Percentiles rank a stretch among this genome's conserved stretches.
Conservation (phyloP, 2,888 invertebrate genomes). For the Eurytoma californica region DNA sequence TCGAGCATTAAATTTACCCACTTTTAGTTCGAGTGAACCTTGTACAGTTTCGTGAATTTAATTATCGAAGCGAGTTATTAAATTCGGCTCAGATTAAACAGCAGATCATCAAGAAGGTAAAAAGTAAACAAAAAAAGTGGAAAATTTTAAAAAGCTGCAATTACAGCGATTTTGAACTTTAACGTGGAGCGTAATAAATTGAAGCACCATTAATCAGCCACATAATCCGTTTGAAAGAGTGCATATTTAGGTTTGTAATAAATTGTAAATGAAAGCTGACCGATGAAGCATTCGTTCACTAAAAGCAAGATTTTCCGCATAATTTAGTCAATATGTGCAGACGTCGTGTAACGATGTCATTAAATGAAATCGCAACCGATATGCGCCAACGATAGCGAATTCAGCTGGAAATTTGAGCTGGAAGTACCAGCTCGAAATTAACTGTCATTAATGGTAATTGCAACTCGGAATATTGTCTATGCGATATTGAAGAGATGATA, state of each 20-base stretch:
- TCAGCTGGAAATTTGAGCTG: conserved; percentile 37
- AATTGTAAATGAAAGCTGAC: conserved; percentile 23
- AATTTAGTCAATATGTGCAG: conserved; percentile 22
- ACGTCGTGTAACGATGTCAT: conserved; percentile 35
- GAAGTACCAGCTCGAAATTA: conserved; percentile 32
- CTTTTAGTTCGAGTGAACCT: no score
- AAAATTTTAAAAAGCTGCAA: no score
- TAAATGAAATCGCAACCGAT: conserved; percentile 47
- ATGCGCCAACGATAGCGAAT: conserved; percentile 19
- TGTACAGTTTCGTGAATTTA: no score
- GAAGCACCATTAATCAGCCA: not conserved
- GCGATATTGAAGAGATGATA: conserved; percentile 6
- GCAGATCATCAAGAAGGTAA: no score
- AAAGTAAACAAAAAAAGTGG: no score
- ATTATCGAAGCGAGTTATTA: no score
- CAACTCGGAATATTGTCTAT: conserved; percentile 3
- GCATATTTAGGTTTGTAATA: conserved; percentile 4
- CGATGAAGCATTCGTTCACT: not conserved
- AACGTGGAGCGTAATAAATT: conserved; percentile 3
- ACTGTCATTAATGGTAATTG: conserved; percentile 44
- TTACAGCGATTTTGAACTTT: no score
- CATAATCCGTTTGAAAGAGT: conserved; percentile 20
- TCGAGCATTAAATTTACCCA: no score
- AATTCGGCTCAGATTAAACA: no score
- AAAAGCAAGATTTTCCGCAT: conserved; percentile 32